phyloP scores from a whole-genome alignment of 2,113 vertebrate species.

The Bombycilla garrulus region DNA sequence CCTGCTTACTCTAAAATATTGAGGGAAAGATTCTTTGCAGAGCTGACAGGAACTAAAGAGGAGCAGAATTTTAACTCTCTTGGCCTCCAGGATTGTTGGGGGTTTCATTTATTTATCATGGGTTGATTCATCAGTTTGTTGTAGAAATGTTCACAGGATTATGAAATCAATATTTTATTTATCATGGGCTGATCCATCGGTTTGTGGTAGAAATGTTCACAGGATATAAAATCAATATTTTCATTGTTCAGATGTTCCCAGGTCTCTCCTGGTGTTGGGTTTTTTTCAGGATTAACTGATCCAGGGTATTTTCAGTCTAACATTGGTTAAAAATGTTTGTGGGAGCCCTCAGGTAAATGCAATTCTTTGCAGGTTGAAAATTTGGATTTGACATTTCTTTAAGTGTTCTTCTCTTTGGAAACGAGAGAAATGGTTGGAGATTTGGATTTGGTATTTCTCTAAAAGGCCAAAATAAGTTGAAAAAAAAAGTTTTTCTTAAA shows the following conservation, averaged over 20 bases:
- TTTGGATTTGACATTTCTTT: background rate
- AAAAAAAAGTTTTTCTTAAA: background rate
- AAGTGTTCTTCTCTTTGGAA: background rate
- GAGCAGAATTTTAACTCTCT: background rate
- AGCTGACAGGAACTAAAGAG: background rate
- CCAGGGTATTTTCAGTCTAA: background rate
- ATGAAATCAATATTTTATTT: background rate
- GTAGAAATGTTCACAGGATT: background rate
- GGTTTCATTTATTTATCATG: background rate
- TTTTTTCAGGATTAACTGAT: background rate
- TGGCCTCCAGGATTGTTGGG: background rate
- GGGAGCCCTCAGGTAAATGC: background rate
- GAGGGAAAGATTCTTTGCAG: background rate
- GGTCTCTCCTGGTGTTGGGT: background rate
- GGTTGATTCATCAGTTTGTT: rapidly evolving
- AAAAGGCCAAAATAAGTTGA: background rate
- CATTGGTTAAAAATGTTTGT: background rate
- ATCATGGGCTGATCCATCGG: background rate
- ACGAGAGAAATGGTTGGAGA: background rate
- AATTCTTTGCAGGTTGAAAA: background rate
- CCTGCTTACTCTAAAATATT: background rate
- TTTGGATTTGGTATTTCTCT: background rate
- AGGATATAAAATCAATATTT: background rate
- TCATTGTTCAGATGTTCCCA: background rate
- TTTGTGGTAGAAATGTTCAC: background rate